A percentile compares a stretch with the other conserved stretches of the same genome.
Evolutionary conservation across 2,113 vertebrate genomes (phyloP).

Genomic region (Eira barbara): DNA sequence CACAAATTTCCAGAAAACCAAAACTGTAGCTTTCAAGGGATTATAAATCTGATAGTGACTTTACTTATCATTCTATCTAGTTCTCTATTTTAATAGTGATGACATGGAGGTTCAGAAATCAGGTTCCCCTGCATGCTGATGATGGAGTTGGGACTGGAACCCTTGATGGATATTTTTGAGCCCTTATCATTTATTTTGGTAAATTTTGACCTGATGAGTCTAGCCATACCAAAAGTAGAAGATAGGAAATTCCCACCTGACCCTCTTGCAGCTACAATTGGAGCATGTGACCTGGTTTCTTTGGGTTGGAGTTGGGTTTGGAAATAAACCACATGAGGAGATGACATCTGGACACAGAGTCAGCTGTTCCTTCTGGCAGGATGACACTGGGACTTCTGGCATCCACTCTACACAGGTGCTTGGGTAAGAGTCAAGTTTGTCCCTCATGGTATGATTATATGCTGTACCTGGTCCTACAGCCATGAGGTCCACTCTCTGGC

Average conservation of each 20-base stretch:
- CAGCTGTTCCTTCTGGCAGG: neutral
- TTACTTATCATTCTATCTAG: neutral
- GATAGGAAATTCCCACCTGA: neutral
- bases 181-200: neutral
- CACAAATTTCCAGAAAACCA: neutral
- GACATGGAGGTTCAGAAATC: rapidly evolving
- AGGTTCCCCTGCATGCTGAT: neutral
- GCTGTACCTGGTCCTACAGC: neutral
- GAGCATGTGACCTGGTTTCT: neutral
- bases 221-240: neutral
- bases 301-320: neutral
- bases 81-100: neutral
- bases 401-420: neutral
- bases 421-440: neutral
- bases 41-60: neutral
- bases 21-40: neutral
- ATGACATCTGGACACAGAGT: neutral
- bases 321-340: neutral
- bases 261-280: neutral
- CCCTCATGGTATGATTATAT: neutral
- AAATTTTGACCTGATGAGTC: neutral
- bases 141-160: neutral
- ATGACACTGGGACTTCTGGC: neutral
- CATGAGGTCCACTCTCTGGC: neutral
- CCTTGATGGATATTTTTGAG: neutral